Percentiles rank a stretch among this genome's conserved stretches.
phyloP scores from a whole-genome alignment of 2,113 vertebrate species.

The Thinocorus orbignyianus region DNA sequence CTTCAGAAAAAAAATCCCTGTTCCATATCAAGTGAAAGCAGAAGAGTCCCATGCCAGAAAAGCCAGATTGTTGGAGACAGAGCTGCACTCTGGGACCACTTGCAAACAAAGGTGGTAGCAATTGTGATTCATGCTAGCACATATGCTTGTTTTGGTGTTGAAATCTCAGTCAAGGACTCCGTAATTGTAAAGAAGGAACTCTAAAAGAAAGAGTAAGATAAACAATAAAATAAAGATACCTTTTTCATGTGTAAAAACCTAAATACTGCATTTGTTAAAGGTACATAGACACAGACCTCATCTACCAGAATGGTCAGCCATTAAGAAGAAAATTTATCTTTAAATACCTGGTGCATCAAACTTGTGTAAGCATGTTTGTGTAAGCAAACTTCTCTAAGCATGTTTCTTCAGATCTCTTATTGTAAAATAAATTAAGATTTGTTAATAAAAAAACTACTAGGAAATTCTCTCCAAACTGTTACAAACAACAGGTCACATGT shows the following conservation, averaged over 20 bases:
- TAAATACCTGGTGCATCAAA: neutral
- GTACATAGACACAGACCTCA: neutral
- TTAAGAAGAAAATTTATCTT: neutral
- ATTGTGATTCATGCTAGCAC: constrained; percentile 30
- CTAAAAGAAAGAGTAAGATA: neutral
- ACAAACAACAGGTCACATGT: neutral
- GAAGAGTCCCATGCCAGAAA: constrained; percentile 45
- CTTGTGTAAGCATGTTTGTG: neutral
- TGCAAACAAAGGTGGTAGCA: constrained; percentile 49
- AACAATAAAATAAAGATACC: neutral
- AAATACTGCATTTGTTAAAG: neutral
- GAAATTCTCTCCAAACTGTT: neutral
- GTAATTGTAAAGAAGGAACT: neutral
- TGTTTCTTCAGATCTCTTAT: neutral
- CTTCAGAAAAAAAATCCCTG: constrained; percentile 13
- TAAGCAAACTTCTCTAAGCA: neutral
- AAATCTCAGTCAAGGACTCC: constrained; percentile 43
- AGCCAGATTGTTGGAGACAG: constrained; percentile 59
- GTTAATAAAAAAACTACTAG: neutral
- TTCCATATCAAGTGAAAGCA: constrained; percentile 12
- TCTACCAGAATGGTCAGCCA: neutral
- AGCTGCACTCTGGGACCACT: constrained; percentile 49
- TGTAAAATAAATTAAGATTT: neutral
- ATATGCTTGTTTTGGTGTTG: constrained; percentile 48
- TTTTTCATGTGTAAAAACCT: neutral